Evolutionary conservation across 1,140 invertebrate genomes (phyloP).

Genomic region (Dendrolimus punctatus): DNA sequence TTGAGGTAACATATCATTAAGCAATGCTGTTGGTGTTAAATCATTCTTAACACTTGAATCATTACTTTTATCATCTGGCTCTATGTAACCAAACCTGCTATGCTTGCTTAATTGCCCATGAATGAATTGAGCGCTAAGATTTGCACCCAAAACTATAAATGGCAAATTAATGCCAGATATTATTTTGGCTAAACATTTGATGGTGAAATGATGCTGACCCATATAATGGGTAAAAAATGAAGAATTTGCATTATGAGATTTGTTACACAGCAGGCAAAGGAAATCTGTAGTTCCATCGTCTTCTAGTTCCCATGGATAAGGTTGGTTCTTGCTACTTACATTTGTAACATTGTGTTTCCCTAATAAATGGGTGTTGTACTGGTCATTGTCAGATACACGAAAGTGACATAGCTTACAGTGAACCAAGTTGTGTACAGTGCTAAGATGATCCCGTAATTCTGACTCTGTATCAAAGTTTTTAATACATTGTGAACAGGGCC

Average conservation of each 20-base stretch:
- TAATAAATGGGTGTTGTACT: conserved; percentile 51
- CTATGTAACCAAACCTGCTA: conserved; percentile 42
- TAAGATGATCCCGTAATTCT: conserved; percentile 43
- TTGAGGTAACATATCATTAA: conserved; percentile 33
- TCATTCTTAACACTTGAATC: no score
- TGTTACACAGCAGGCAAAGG: conserved; percentile 50
- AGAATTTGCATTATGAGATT: conserved; percentile 46
- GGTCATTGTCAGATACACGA: conserved; percentile 44
- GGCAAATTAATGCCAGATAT: conserved; percentile 50
- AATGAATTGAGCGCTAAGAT: conserved; percentile 50
- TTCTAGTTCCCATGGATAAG: conserved; percentile 48
- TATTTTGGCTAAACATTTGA: conserved; percentile 54
- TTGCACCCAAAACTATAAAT: conserved; percentile 52
- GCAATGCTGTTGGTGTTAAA: conserved; percentile 7
- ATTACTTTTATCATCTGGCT: conserved; percentile 5
- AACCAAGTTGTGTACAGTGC: conserved; percentile 45
- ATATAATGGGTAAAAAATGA: conserved; percentile 46
- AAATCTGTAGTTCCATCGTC: conserved; percentile 40
- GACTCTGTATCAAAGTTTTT: conserved; percentile 44
- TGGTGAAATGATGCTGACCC: conserved; percentile 59
- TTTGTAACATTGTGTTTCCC: conserved; percentile 61
- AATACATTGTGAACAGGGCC: conserved; percentile 64
- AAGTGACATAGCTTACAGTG: conserved; percentile 66
- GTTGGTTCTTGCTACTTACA: conserved; percentile 35
- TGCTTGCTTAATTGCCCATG: conserved; percentile 40